These are phyloP conservation scores for Trididemnum clinides DNA, from an alignment of 23 tunicate genomes.

Conservation along the genomic window DNA sequence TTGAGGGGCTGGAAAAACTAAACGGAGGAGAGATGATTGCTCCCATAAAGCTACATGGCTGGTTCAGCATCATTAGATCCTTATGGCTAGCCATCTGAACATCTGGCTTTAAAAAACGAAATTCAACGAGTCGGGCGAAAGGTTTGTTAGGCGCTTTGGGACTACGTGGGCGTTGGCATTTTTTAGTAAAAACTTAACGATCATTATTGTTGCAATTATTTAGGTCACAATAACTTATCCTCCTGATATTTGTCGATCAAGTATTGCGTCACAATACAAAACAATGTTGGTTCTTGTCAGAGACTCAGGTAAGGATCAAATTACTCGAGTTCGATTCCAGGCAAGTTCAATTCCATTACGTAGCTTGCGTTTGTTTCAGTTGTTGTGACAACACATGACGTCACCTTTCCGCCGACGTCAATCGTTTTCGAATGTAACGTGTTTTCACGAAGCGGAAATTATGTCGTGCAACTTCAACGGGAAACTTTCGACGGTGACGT, in stretches of 20 bases:
- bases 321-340: background rate
- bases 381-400: conserved; percentile 39
- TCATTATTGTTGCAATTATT: background rate
- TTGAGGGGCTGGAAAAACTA: no score
- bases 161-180: no score
- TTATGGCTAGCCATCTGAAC: no score
- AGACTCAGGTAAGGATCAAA: background rate
- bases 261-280: background rate
- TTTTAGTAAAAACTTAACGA: no score
- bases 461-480: conserved; percentile 13
- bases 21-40: no score
- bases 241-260: background rate
- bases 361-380: background rate
- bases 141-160: no score
- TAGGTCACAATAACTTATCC: conserved; percentile 24
- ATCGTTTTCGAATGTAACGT: conserved; percentile 23
- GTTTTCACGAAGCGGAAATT: conserved; percentile 27
- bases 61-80: no score
- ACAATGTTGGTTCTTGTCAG: background rate
- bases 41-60: no score
- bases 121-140: no score
- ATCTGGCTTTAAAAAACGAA: no score
- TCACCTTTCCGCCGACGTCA: conserved; percentile 38
- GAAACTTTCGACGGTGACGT: background rate
- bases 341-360: background rate